Percentiles rank a stretch among this genome's conserved stretches.
These are phyloP conservation scores for Styela plicata DNA, from an alignment of 23 tunicate genomes.

Conservation along the genomic window DNA sequence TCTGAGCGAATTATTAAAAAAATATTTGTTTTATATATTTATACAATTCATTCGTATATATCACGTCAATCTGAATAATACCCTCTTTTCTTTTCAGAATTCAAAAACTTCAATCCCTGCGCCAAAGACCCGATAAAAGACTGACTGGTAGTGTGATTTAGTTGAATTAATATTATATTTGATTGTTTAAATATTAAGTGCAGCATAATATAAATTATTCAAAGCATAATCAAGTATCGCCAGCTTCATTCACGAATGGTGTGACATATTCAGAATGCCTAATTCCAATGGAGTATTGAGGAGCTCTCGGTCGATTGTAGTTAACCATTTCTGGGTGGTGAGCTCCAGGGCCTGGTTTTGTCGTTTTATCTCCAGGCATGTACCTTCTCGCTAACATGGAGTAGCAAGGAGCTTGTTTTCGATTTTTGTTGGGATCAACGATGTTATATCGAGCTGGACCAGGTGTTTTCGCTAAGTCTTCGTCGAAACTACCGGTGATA, in stretches of 20 bases:
- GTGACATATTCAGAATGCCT: constrained; percentile 93
- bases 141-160: too few species aligned
- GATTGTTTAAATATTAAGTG: too few species aligned
- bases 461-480: constrained; percentile 91
- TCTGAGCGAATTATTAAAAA: too few species aligned
- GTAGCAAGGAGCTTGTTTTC: constrained; percentile 62
- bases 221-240: constrained; percentile 16
- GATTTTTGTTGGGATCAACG: constrained; percentile 69
- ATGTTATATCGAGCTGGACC: constrained; percentile 85
- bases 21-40: too few species aligned
- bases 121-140: too few species aligned
- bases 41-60: too few species aligned
- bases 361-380: constrained; percentile 96
- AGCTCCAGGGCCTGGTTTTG: constrained; percentile 94
- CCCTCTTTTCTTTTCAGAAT: too few species aligned
- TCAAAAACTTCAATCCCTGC: too few species aligned
- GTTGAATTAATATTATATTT: too few species aligned
- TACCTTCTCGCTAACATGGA: constrained; percentile 85
- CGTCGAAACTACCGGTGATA: constrained; percentile 68
- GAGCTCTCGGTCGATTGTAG: constrained; percentile 62
- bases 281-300: constrained; percentile 84
- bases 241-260: constrained; percentile 70
- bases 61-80: too few species aligned
- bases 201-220: background rate
- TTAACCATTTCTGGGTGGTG: constrained; percentile 79